phyloP scores from a whole-genome alignment of 1,140 invertebrate species.

The Hyposmocoma kahamanoa region DNA sequence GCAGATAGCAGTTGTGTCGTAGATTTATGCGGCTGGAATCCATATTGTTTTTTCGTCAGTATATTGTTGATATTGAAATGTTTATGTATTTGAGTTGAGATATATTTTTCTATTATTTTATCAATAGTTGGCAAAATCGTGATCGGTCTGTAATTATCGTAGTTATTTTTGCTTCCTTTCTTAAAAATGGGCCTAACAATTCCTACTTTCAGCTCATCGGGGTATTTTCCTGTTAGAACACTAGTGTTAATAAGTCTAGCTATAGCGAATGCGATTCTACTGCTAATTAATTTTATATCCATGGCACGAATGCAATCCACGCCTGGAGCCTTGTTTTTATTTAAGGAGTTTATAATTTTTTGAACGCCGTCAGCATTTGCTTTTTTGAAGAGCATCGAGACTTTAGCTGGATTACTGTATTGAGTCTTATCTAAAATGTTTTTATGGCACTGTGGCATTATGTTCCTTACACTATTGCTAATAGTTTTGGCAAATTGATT shows the following conservation, averaged over 20 bases:
- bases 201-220: neutral
- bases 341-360: neutral
- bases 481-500: slow-evolving; percentile 9
- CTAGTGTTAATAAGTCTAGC: neutral
- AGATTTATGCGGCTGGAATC: neutral
- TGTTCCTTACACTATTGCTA: neutral
- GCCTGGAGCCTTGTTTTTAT: neutral
- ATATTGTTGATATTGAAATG: neutral
- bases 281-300: neutral
- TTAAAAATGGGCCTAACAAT: slow-evolving; percentile 1
- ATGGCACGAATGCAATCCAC: neutral
- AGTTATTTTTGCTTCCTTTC: neutral
- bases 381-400: neutral
- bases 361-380: neutral
- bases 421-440: too few species aligned
- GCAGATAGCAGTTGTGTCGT: neutral
- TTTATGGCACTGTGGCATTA: neutral
- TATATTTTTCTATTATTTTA: neutral
- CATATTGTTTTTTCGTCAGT: neutral
- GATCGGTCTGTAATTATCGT: slow-evolving; percentile 2
- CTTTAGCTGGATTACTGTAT: too few species aligned
- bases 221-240: neutral
- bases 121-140: neutral
- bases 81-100: neutral
- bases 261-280: neutral